phyloP scores from a whole-genome alignment of 2,888 invertebrate species.

The Melanchra persicariae region DNA sequence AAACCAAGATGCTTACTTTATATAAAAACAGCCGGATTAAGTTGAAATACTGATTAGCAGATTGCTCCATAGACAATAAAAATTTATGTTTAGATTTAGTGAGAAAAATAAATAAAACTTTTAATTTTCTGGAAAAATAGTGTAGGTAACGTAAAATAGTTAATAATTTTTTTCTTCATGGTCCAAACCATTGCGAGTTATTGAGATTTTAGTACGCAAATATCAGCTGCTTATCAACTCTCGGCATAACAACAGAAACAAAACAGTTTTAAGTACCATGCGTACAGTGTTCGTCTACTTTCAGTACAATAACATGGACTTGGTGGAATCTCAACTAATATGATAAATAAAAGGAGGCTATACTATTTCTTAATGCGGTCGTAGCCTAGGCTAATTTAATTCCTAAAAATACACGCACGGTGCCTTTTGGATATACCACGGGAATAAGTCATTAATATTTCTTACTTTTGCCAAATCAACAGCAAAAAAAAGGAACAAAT shows the following conservation, averaged over 20 bases:
- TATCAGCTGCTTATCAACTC: slow-evolving; percentile 31
- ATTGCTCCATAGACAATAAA: too few species aligned
- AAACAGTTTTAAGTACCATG: slow-evolving; percentile 4
- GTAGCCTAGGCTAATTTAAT: too few species aligned
- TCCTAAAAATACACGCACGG: background rate
- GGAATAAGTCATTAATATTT: background rate
- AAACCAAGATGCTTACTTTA: too few species aligned
- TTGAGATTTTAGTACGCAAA: slow-evolving; percentile 20
- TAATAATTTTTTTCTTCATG: background rate
- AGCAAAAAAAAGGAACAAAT: too few species aligned
- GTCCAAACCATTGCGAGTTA: too few species aligned
- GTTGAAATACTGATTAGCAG: too few species aligned
- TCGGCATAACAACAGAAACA: slow-evolving; percentile 9
- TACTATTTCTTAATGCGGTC: too few species aligned
- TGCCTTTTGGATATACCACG: background rate
- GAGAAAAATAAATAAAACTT: too few species aligned
- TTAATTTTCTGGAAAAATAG: too few species aligned
- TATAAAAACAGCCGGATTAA: too few species aligned
- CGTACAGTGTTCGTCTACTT: background rate
- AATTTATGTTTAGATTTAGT: too few species aligned
- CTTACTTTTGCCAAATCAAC: background rate
- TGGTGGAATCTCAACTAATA: background rate
- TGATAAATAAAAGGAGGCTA: background rate
- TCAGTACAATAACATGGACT: slow-evolving; percentile 5
- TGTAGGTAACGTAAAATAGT: too few species aligned